phyloP scores from a whole-genome alignment of 2,888 invertebrate genomes.

The Apocheima hispidaria region DNA sequence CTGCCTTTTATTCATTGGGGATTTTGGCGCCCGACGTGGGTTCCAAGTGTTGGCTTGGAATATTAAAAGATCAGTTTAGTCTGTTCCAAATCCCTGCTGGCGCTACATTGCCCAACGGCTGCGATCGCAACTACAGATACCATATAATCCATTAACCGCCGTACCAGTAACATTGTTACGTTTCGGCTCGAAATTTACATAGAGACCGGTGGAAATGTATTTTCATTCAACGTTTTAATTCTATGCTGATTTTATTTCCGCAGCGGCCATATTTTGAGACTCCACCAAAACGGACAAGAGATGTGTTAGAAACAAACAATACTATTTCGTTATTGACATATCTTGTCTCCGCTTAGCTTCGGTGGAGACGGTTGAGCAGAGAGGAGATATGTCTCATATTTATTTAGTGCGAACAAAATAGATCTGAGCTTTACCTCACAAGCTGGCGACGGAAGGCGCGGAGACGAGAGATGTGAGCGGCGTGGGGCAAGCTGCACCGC shows the following conservation, averaged over 20 bases:
- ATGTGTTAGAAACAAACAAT: too few relatives aligned
- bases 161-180: constrained; percentile 71
- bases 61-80: constrained; percentile 15
- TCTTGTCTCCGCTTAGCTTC: too few relatives aligned
- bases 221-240: constrained; percentile 68
- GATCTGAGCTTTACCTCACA: too few relatives aligned
- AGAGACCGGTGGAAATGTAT: constrained; percentile 64
- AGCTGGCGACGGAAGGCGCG: too few relatives aligned
- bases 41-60: constrained; percentile 23
- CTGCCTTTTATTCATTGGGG: neutral
- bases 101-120: constrained; percentile 39
- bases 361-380: too few relatives aligned
- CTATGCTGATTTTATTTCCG: constrained; percentile 59
- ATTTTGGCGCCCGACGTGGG: constrained; percentile 14
- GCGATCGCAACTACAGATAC: constrained; percentile 59
- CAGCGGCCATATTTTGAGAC: constrained; percentile 38
- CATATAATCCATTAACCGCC: constrained; percentile 67
- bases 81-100: constrained; percentile 15
- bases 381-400: too few relatives aligned
- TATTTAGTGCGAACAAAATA: too few relatives aligned
- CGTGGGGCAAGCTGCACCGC: too few relatives aligned
- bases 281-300: too few relatives aligned
- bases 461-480: too few relatives aligned
- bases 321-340: too few relatives aligned
- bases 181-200: constrained; percentile 72